A percentile compares a stretch with the other conserved stretches of the same genome.
Evolutionary conservation across 1,140 invertebrate species (phyloP).

Genomic region (Leucophenga varia): DNA sequence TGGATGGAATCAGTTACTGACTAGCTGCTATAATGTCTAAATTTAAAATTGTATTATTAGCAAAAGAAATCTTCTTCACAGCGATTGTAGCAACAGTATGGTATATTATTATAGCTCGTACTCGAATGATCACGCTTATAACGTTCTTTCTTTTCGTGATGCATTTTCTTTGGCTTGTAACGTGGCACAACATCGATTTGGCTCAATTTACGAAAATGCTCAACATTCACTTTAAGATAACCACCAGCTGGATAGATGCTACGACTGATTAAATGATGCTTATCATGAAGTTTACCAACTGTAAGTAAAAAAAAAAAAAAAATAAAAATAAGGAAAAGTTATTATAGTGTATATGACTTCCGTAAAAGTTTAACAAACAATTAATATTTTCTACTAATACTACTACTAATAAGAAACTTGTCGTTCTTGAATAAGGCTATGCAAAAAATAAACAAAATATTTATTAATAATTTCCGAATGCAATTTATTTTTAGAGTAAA

Average conservation of each 20-base stretch:
- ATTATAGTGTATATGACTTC: too few relatives aligned
- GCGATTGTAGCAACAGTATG: slow-evolving; percentile 42
- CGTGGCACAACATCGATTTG: slow-evolving; percentile 34
- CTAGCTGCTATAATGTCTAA: slow-evolving; percentile 6
- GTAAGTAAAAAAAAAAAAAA: slow-evolving; percentile 8
- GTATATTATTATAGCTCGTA: slow-evolving; percentile 38
- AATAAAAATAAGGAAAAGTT: too few relatives aligned
- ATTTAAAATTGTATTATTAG: slow-evolving; percentile 2
- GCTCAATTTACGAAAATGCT: slow-evolving; percentile 35
- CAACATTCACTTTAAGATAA: slow-evolving; percentile 41
- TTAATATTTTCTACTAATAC: slow-evolving; percentile 32
- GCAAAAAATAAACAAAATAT: too few relatives aligned
- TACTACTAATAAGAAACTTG: slow-evolving; percentile 18
- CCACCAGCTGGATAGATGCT: slow-evolving; percentile 43
- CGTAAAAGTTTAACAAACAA: slow-evolving; percentile 12
- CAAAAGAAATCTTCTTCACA: slow-evolving; percentile 52
- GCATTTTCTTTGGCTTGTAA: slow-evolving; percentile 42
- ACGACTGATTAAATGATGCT: slow-evolving; percentile 30
- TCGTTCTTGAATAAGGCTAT: slow-evolving; percentile 5
- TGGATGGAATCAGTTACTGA: slow-evolving; percentile 29
- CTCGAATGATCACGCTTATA: slow-evolving; percentile 32
- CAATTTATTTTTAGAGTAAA: slow-evolving; percentile 7
- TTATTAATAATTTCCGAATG: slow-evolving; percentile 26
- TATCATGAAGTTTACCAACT: slow-evolving; percentile 34
- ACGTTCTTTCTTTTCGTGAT: slow-evolving; percentile 35